phyloP scores from a whole-genome alignment of 2,797 vertebrate species.

The Xiphorhynchus erythropygius region DNA sequence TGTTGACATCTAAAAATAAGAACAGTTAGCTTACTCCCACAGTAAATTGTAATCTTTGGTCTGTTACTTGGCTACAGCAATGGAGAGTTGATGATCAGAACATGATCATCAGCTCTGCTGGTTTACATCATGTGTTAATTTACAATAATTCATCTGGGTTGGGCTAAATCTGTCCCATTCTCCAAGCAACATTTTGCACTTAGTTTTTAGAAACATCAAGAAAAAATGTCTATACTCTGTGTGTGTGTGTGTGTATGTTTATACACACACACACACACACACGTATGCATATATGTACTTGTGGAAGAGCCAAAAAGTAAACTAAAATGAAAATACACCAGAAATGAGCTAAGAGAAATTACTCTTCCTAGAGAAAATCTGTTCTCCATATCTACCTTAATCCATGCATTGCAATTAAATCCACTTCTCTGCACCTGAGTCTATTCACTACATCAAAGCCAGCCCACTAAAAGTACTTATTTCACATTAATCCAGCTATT shows the following conservation, averaged over 20 bases:
- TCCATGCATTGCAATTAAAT: neutral
- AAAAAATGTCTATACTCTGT: neutral
- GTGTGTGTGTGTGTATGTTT: accelerated
- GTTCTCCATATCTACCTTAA: neutral
- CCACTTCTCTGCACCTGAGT: neutral
- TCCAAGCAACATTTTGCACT: neutral
- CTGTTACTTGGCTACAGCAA: neutral
- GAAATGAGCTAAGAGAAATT: neutral
- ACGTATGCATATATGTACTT: neutral
- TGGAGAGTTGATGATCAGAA: neutral
- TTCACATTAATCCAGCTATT: neutral
- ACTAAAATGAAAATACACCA: neutral
- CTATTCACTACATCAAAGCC: neutral
- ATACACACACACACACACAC: no score
- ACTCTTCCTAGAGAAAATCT: neutral
- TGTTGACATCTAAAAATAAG: neutral
- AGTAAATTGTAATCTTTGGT: neutral
- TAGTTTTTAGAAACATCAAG: neutral
- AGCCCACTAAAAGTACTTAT: neutral
- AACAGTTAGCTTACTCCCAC: neutral
- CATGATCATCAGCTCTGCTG: neutral
- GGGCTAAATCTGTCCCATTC: neutral
- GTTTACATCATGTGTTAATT: neutral
- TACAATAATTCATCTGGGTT: neutral
- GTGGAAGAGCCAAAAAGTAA: neutral